phyloP scores from a whole-genome alignment of 2,888 invertebrate genomes.

The Ceraclea dissimilis region DNA sequence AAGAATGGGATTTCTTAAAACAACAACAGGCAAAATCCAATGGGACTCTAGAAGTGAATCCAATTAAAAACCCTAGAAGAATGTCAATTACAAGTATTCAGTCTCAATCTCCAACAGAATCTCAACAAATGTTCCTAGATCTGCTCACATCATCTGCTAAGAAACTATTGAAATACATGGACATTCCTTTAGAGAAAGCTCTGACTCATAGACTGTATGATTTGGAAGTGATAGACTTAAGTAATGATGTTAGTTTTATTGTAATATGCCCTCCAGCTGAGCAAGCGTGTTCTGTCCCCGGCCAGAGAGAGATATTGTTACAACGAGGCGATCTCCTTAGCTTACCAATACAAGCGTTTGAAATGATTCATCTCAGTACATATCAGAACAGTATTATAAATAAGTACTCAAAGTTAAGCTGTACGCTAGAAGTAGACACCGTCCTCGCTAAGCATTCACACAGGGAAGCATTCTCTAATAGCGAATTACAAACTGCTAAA shows the following conservation, averaged over 20 bases:
- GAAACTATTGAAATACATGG: constrained; percentile 73
- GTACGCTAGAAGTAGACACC: constrained; percentile 87
- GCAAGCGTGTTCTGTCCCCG: constrained; percentile 84
- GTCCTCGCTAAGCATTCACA: constrained; percentile 88
- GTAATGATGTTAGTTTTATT: constrained; percentile 83
- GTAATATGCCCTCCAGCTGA: constrained; percentile 90
- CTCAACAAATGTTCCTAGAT: constrained; percentile 73
- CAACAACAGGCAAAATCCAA: constrained; percentile 45
- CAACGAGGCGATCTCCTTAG: constrained; percentile 81
- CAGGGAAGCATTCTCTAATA: constrained; percentile 88
- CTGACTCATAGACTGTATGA: constrained; percentile 79
- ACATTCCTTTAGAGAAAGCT: constrained; percentile 62
- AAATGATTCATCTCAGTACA: constrained; percentile 91
- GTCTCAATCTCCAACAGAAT: constrained; percentile 56
- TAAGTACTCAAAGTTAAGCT: constrained; percentile 87
- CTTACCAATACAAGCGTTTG: constrained; percentile 87
- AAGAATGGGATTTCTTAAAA: constrained; percentile 92
- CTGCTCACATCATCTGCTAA: constrained; percentile 67
- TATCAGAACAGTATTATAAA: constrained; percentile 87
- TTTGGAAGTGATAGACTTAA: constrained; percentile 88
- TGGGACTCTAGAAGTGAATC: constrained; percentile 31
- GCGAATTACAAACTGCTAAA: constrained; percentile 79
- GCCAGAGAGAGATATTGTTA: constrained; percentile 75
- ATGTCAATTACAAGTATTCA: constrained; percentile 32
- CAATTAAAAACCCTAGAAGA: constrained; percentile 38